These are phyloP conservation scores for Chymomyza fuscimana DNA, from an alignment of 2,888 invertebrate genomes.

Conservation along the genomic window DNA sequence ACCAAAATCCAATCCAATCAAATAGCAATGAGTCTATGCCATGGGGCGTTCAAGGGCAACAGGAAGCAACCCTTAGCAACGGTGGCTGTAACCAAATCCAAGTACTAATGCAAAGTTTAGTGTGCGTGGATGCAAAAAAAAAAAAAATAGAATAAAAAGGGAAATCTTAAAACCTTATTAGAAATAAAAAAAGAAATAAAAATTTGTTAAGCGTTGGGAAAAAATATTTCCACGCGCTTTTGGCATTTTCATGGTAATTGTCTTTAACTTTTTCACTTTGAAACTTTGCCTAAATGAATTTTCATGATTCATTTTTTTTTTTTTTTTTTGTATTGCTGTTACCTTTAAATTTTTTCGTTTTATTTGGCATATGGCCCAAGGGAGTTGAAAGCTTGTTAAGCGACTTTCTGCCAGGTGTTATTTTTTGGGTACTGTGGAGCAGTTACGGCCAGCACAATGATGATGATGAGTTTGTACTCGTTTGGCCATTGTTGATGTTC, in stretches of 20 bases:
- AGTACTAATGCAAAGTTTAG: not conserved
- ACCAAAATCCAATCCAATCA: slow-evolving; percentile 48
- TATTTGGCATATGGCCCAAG: slow-evolving; percentile 54
- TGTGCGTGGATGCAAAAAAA: not conserved
- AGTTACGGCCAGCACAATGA: not conserved
- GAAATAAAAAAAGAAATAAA: slow-evolving; percentile 30
- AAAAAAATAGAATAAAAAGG: not conserved
- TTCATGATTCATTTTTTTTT: slow-evolving; percentile 38
- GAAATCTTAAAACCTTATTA: slow-evolving; percentile 48
- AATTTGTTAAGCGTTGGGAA: slow-evolving; percentile 11
- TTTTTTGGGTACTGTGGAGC: not conserved
- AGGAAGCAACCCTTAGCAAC: slow-evolving; percentile 1
- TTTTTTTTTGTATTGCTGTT: not conserved
- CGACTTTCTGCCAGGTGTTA: slow-evolving; percentile 58
- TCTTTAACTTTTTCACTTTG: slow-evolving; percentile 39
- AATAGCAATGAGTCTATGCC: slow-evolving; percentile 29
- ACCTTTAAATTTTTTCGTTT: slow-evolving; percentile 24
- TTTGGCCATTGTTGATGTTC: slow-evolving; percentile 26
- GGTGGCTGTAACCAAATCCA: not conserved
- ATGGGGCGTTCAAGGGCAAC: slow-evolving; percentile 28
- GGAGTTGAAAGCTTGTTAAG: slow-evolving; percentile 63
- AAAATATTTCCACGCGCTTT: slow-evolving; percentile 4
- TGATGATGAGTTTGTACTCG: slow-evolving; percentile 21
- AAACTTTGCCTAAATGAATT: slow-evolving; percentile 64
- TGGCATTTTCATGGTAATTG: slow-evolving; percentile 51